Conservation (phyloP, 1,140 invertebrate genomes). For the Temnothorax nylanderi region DNA sequence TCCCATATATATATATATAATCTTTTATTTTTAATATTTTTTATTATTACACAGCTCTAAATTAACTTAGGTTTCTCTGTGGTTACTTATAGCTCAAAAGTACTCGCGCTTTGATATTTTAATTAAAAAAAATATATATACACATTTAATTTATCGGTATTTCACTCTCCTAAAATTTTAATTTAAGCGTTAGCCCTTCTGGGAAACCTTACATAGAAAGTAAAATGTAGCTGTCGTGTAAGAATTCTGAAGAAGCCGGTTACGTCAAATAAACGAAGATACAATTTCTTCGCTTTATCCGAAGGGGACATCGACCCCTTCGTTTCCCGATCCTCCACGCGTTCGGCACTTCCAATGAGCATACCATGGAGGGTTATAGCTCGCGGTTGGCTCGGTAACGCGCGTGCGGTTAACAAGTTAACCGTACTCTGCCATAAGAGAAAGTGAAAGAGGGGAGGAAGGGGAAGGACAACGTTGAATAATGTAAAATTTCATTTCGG, state of each 20-base stretch:
- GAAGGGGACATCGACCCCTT: not conserved
- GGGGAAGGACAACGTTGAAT: constrained; percentile 66
- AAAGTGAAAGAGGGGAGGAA: not conserved
- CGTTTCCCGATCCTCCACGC: not conserved
- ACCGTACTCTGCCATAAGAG: constrained; percentile 28
- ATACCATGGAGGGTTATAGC: constrained; percentile 4
- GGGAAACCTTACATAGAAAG: not conserved
- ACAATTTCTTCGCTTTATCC: not conserved
- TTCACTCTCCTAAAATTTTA: not conserved
- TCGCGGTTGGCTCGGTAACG: not conserved
- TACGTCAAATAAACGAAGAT: constrained; percentile 18
- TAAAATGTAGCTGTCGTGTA: not conserved
- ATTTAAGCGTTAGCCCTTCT: not conserved
- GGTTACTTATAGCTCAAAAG: too few relatives aligned
- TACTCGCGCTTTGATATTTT: too few relatives aligned
- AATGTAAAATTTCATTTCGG: constrained; percentile 79
- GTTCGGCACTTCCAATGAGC: not conserved
- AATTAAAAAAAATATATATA: too few relatives aligned
- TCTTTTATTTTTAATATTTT: too few relatives aligned
- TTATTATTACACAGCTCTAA: too few relatives aligned
- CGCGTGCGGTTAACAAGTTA: constrained; percentile 67
- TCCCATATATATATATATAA: too few relatives aligned
- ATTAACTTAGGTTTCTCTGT: too few relatives aligned
- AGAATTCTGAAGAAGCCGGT: not conserved
- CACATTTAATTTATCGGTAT: not conserved